phyloP scores from a whole-genome alignment of 2,797 vertebrate species.

The Myoxocephalus aenaeus region DNA sequence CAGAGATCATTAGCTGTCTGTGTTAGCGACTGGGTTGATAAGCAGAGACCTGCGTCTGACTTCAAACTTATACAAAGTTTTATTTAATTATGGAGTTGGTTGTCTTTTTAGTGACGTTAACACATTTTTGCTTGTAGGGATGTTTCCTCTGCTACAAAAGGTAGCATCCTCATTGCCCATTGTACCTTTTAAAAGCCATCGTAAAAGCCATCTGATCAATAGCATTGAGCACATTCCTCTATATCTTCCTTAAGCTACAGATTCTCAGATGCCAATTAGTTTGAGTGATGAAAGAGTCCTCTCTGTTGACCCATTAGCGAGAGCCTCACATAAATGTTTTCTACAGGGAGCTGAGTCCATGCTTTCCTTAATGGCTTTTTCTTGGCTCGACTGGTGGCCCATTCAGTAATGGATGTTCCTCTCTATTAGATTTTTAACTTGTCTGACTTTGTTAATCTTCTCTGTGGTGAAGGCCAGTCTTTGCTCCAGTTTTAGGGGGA shows the following conservation, averaged over 20 bases:
- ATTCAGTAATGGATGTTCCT: constrained; percentile 75
- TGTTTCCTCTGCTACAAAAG: neutral
- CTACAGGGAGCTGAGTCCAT: constrained; percentile 72
- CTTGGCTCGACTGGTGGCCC: constrained; percentile 68
- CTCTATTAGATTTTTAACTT: constrained; percentile 70
- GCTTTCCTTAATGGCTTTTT: constrained; percentile 77
- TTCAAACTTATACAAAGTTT: constrained; percentile 6
- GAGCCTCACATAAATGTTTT: constrained; percentile 69
- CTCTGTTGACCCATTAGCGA: constrained; percentile 77
- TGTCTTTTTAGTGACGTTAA: neutral
- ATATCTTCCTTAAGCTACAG: constrained; percentile 69
- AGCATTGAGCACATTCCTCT: constrained; percentile 63
- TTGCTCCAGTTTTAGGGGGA: constrained; percentile 27
- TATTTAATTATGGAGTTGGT: constrained; percentile 13
- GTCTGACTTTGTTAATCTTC: constrained; percentile 66
- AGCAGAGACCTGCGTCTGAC: constrained; percentile 3
- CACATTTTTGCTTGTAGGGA: neutral
- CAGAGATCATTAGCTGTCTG: constrained; percentile 50
- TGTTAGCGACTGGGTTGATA: constrained; percentile 4
- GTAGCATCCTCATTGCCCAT: constrained; percentile 27
- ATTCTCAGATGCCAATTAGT: constrained; percentile 80
- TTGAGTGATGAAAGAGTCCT: constrained; percentile 79
- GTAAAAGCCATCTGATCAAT: constrained; percentile 59
- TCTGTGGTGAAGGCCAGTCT: constrained; percentile 27
- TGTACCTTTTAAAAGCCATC: constrained; percentile 26